Evolutionary conservation across 2,113 vertebrate species (phyloP), one percentile per base, ranked within the genome.

Genomic region (Halichoerus grypus): DNA sequence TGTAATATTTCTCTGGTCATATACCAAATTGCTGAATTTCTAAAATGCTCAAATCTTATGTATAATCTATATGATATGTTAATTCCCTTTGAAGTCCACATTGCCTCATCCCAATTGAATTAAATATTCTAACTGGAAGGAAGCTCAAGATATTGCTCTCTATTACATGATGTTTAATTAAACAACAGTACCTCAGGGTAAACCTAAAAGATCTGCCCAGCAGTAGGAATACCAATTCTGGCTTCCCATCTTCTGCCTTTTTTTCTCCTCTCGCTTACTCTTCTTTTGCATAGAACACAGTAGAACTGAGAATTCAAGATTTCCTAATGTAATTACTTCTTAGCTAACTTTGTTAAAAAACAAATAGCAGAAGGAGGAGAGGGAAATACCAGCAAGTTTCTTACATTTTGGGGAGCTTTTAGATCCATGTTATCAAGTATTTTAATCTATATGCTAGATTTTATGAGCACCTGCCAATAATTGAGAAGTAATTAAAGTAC

Each of bases 131-230:
- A 91, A 95, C 33, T 59, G 7, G 46, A 97, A 87, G 67, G 42
- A 97, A 95, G 21, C 36, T 84, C 79, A 76, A 39, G 51, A 96
- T 83, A 92, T 22, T 90, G 26, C 39, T 94, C 1, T 76, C n/a
- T 88, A 93, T 33, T 84, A 84, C 67, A 80, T 24, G 57, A 84
- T 97, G 82, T 97, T 96, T 97, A 97, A 95, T 97, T 96, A 95
- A 81, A 8, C 42, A 69, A 6, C 14, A 93, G 8, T 80, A 57
- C 89, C 55, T 49, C 36, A 80, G 42, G 74, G 67, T 24, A 97
- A 96, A 87, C 49, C 36, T 36, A 53, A 84, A 95, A 53, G 3
- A 42, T 91, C 31, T 71, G 31, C 71, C n/a, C 83, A 71, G 6
- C 5, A 80, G 42, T 26, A 42, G 51, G 39, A 87, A 95, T 94